Conservation (phyloP, 1,140 invertebrate species). For the Magallana ariakensis region DNA sequence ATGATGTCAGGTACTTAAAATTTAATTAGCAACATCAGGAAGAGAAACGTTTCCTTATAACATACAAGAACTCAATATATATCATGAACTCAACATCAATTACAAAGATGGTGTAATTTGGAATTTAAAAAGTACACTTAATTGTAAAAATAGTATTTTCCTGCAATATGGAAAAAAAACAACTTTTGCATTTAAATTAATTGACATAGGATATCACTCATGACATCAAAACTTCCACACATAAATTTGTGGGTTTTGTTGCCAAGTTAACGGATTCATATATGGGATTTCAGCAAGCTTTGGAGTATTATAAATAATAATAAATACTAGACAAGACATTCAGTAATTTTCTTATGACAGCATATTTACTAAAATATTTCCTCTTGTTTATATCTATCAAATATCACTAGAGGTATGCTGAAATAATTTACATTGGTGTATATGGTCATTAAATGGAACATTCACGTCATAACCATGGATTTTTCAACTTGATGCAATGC, state of each 20-base stretch:
- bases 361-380: background rate
- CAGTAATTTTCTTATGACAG: background rate
- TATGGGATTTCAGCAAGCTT: slow-evolving; percentile 7
- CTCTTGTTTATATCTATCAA: background rate
- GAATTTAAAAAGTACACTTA: background rate
- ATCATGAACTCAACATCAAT: slow-evolving; percentile 19
- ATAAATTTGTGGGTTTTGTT: background rate
- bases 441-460: too few species aligned
- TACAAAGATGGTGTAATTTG: background rate
- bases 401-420: too few species aligned
- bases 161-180: background rate
- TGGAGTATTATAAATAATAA: slow-evolving; percentile 18
- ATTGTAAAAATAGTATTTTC: background rate
- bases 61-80: slow-evolving; percentile 22
- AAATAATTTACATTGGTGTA: too few species aligned
- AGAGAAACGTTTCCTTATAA: slow-evolving; percentile 28
- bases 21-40: slow-evolving; percentile 25
- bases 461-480: too few species aligned
- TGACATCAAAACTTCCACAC: background rate
- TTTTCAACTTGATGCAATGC: too few species aligned
- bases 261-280: background rate
- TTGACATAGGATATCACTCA: slow-evolving; percentile 2
- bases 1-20: background rate
- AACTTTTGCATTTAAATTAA: background rate
- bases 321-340: background rate